Base-by-base conservation (phyloP, 1,140 invertebrate genomes). In the Lethocerus indicus region DNA sequence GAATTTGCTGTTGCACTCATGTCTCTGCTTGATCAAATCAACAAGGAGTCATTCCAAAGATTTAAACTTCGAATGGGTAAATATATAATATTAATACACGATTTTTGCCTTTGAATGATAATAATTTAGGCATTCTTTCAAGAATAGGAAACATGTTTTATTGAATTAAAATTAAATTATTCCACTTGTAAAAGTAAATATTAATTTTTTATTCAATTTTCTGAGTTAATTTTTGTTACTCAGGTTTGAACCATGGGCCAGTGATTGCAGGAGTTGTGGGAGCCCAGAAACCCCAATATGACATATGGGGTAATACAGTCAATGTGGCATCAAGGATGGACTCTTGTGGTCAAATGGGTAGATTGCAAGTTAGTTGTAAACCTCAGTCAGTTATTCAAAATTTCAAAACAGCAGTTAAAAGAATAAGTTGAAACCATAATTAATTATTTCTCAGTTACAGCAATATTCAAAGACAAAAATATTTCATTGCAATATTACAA, bases 281-380 rank as follows among this genome's bases (percentile, higher is more conserved):
- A 0, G 90, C 91, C 0, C 87, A 93, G 61, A 97, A 97, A 61
- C 94, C 93, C 0, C 91, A 96, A 59, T 97, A 96, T 66, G 94
- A 97, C 59, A 96, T 87, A 57, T 97, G 93, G 93, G 90, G 93
- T 2, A 96, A 97, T 64, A 92, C 92, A 0, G 93, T 97, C 0
- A 97, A 98, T 64, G 90, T 97, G 5, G 83, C 83, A 1, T 94
- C 88, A 7, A 68, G 93, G 25, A 97, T 97, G 92, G 92, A 96
- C 63, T 92, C 88, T 55, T 93, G 89, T 51, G 92, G 92, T 0
- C 71, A 84, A 54, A 86, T 91, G 73, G 86, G 87, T 23, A 72
- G 76, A 26, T 77, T 84, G 60, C 87, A 84, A 70, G 86, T 84
- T 56, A 64, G 54, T 50, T n/a, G n/a, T n/a, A n/a, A n/a, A n/a